Evolutionary conservation across 2,888 invertebrate species (phyloP), one percentile per base, ranked within the genome.

Genomic region (Lepidocyrtinus sp.): DNA sequence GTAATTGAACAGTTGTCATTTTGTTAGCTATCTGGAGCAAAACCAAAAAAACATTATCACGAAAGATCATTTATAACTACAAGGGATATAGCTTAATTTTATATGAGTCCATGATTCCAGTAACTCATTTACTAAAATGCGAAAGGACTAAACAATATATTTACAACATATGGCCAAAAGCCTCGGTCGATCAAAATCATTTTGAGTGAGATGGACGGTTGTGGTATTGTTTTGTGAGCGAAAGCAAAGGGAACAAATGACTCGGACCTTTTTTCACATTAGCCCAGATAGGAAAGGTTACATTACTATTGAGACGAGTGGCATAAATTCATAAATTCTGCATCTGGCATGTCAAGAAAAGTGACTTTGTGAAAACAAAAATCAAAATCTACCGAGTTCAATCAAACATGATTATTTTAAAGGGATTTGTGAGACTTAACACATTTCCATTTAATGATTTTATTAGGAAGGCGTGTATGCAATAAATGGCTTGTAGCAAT

Each of bases 1-100:
- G 46, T 81, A 83, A 83, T 79, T 83, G 83, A 83, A 83, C 83
- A 83, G 81, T 81, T 83, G 83, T 75, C 79, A 72, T 79, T 81
- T 81, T 81, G 63, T 68, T 81, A 76, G 75, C 74, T 83, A 65
- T 80, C 65, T 63, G 21, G 64, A 64, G 72, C 63, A 63, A 46
- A 63, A 63, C 17, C n/a, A n/a, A 59, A 59, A 59, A 59, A 9
- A 45, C 46, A 45, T 45, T 45, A 9, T 45, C 9, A 45, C 46
- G 15, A 45, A 45, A 15, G 9, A 45, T 12, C 46, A 45, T 12
- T 21, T 2, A 59, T 5, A 19, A 21, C 21, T 19, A 59, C 17
- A 17, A 59, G 21, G n/a, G n/a, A n/a, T n/a, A n/a, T n/a, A n/a
- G n/a, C n/a, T n/a, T n/a, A n/a, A n/a, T n/a, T n/a, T n/a, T n/a